phyloP scores from a whole-genome alignment of 2,888 invertebrate genomes.

The Leucophora obtusa region DNA sequence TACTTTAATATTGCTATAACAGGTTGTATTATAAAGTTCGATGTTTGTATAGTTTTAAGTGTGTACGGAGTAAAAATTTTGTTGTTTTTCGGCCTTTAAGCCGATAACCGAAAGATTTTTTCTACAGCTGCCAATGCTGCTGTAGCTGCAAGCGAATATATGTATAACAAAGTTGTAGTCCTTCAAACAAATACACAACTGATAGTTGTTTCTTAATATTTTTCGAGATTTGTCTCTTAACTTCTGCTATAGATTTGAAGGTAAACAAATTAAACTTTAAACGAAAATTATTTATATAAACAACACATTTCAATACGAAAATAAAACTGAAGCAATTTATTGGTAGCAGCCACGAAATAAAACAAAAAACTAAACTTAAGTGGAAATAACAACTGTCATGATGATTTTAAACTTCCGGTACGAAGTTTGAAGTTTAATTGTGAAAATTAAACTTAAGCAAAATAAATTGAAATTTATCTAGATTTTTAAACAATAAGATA shows the following conservation, averaged over 20 bases:
- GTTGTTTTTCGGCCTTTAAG: constrained; percentile 48
- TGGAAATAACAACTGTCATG: constrained; percentile 48
- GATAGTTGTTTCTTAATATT: constrained; percentile 54
- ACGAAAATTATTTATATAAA: constrained; percentile 13
- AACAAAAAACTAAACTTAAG: constrained; percentile 4
- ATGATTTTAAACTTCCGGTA: constrained; percentile 57
- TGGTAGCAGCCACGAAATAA: background rate
- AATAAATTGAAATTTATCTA: background rate
- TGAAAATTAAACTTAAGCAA: background rate
- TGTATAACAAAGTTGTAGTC: constrained; percentile 58
- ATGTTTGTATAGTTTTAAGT: background rate
- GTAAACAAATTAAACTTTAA: constrained; percentile 37
- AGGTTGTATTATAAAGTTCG: background rate
- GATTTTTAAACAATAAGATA: constrained; percentile 14
- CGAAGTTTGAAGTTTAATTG: constrained; percentile 25
- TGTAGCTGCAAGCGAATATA: constrained; percentile 49
- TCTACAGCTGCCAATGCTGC: constrained; percentile 5
- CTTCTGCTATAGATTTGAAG: constrained; percentile 50
- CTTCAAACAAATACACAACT: constrained; percentile 54
- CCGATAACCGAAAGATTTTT: constrained; percentile 52
- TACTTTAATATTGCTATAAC: background rate
- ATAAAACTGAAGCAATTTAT: constrained; percentile 13
- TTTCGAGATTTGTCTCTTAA: constrained; percentile 43
- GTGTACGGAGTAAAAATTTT: background rate
- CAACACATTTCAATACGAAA: background rate